Conservation (phyloP, 2,797 vertebrate genomes). For the Bovichtus diacanthus region DNA sequence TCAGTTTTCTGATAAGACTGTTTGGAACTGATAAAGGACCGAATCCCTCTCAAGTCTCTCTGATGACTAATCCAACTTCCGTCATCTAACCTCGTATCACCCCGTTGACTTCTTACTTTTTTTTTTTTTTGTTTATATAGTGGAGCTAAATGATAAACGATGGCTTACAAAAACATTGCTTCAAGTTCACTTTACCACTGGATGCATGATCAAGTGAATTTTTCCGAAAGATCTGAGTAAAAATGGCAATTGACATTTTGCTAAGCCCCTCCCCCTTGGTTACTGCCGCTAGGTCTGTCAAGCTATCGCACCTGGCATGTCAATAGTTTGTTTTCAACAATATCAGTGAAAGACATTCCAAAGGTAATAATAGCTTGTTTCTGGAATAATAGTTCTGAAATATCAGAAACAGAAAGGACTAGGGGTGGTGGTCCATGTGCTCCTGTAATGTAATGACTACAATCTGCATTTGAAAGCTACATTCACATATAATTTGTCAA, state of each 20-base stretch:
- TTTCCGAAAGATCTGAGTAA: constrained; percentile 3
- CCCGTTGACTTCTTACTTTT: constrained; percentile 19
- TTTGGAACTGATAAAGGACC: constrained; percentile 71
- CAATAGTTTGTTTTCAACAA: too few relatives aligned
- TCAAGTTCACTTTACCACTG: constrained; percentile 34
- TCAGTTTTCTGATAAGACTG: constrained; percentile 73
- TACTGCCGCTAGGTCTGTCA: neutral
- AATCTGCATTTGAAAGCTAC: too few relatives aligned
- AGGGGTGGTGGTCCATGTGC: too few relatives aligned
- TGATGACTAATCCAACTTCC: constrained; percentile 48
- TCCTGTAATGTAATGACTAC: too few relatives aligned
- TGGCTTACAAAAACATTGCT: constrained; percentile 41
- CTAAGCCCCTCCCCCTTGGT: neutral
- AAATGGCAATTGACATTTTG: neutral
- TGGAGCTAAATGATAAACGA: constrained; percentile 49
- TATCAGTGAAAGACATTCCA: too few relatives aligned
- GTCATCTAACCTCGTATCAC: constrained; percentile 47
- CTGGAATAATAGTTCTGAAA: too few relatives aligned
- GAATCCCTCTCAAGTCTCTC: constrained; percentile 48
- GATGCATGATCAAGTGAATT: neutral
- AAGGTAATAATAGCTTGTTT: too few relatives aligned
- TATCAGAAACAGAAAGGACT: too few relatives aligned
- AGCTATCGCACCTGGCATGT: too few relatives aligned
- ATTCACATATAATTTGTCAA: too few relatives aligned
- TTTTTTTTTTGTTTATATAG: too few relatives aligned